A percentile compares a stretch with the other conserved stretches of the same genome.
phyloP scores from a whole-genome alignment of 2,113 vertebrate genomes.

The Salvelinus namaycush region DNA sequence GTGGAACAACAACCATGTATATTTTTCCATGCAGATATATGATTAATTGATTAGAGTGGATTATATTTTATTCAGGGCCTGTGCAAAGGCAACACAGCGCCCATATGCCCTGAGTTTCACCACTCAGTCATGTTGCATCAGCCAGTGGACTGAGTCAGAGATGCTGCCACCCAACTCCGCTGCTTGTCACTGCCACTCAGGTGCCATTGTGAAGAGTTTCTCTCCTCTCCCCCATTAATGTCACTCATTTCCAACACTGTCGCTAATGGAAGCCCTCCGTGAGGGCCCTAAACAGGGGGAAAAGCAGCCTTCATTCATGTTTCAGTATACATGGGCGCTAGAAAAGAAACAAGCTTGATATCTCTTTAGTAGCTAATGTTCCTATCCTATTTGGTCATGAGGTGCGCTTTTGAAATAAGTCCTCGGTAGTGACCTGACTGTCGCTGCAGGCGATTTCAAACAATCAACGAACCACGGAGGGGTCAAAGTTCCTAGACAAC shows the following conservation, averaged over 20 bases:
- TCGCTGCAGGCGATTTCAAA: constrained; percentile 34
- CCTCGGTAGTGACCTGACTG: constrained; percentile 37
- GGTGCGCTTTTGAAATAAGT: constrained; percentile 8
- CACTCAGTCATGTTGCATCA: constrained; percentile 59
- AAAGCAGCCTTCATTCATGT: constrained; percentile 69
- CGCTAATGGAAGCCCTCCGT: constrained; percentile 65
- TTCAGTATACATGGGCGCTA: constrained; percentile 68
- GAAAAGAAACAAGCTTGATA: constrained; percentile 60
- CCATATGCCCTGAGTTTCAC: constrained; percentile 68
- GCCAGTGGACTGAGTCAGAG: constrained; percentile 55
- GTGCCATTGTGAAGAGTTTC: constrained; percentile 57
- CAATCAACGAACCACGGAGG: constrained; percentile 60
- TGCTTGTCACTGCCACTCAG: constrained; percentile 74
- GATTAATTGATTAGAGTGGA: constrained; percentile 70
- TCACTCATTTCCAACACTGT: constrained; percentile 61
- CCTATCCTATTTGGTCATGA: constrained; percentile 27
- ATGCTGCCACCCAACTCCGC: constrained; percentile 57
- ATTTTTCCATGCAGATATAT: constrained; percentile 49
- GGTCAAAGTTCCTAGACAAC: constrained; percentile 70
- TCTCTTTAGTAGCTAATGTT: not conserved
- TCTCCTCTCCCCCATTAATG: constrained; percentile 64
- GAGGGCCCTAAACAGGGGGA: constrained; percentile 17
- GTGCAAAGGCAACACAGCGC: constrained; percentile 36
- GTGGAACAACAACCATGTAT: constrained; percentile 40
- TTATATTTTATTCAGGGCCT: constrained; percentile 74